Base-by-base conservation (phyloP, 1,140 invertebrate genomes). In the Drosophila miranda region DNA sequence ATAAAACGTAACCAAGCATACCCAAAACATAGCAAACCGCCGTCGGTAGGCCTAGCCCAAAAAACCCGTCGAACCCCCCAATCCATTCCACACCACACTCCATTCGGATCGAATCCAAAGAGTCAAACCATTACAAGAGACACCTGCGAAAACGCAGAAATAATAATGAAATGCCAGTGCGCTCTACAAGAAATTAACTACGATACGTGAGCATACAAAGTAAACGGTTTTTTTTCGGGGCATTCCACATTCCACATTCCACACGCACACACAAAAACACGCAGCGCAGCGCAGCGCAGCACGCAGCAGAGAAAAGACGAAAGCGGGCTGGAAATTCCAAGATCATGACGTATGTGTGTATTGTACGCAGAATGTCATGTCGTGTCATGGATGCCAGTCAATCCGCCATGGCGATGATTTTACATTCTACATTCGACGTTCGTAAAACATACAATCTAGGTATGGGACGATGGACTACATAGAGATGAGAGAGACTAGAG, bases 101-200 rank as follows among this genome's bases (percentile, higher is more conserved):
- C 34, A 38, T 38, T 38, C 34, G 34, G 43, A 45, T 38, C 66
- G 57, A 67, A 38, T 45, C 28, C 30, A 68, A 45, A 53, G 55
- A 63, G 43, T 26, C 30, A 49, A 48, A 63, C 61, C 75, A 83
- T 83, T 83, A 83, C 75, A 75, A 64, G 60, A 72, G 80, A 84
- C 80, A 83, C 80, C 80, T 78, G 80, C 62, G 56, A 75, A 79
- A 70, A 71, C 61, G 56, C 42, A 56, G 30, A 73, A 73, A 74
- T 64, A 74, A 74, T 73, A 73, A 73, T 57, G 54, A 83, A 84
- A 83, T 76, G 62, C 72, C 75, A 64, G 49, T 68, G 80, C 72
- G 79, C 48, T 64, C 60, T 70, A 79, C 61, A 84, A 79, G 56
- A 83, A 83, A 83, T 83, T 75, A 83, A 83, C 75, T 79, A 44